These are phyloP conservation scores for Drosophila nr. fundita DNA, from an alignment of 2,888 invertebrate genomes.

Conservation along the genomic window DNA sequence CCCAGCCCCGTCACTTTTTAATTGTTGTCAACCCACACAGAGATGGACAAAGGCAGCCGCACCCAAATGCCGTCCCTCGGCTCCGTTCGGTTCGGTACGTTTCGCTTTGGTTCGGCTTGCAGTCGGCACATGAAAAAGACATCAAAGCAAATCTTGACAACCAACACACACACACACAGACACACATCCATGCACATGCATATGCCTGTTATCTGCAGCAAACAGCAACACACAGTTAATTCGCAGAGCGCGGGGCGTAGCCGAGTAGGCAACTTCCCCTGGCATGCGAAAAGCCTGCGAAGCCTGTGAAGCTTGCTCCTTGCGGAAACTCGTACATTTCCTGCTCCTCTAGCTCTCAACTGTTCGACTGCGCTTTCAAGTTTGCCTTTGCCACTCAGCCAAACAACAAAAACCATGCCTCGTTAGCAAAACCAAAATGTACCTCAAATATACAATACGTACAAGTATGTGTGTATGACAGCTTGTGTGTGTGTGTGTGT, in stretches of 20 bases:
- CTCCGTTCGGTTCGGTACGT: conserved; percentile 20
- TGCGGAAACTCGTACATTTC: conserved; percentile 66
- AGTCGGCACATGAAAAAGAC: conserved; percentile 77
- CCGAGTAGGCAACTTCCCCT: conserved; percentile 1
- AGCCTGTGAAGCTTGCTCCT: conserved; percentile 52
- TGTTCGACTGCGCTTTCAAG: conserved; percentile 65
- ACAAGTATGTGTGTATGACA: background rate
- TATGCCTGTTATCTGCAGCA: conserved; percentile 74
- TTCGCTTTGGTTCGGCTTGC: conserved; percentile 26
- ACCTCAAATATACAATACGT: conserved; percentile 8
- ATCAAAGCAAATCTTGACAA: conserved; percentile 78
- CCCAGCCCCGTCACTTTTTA: conserved; percentile 62
- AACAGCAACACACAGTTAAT: conserved; percentile 33
- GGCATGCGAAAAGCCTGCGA: conserved; percentile 46
- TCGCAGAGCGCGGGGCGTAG: background rate
- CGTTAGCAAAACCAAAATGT: conserved; percentile 47
- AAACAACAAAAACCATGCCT: conserved; percentile 41
- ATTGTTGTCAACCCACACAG: conserved; percentile 76
- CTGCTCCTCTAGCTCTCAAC: conserved; percentile 52
- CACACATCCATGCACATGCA: conserved; percentile 2
- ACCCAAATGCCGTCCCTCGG: conserved; percentile 51
- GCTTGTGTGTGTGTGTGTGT: background rate
- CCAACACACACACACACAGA: conserved; percentile 15
- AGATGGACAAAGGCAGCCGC: conserved; percentile 68
- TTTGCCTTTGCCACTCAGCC: conserved; percentile 44